phyloP scores from a whole-genome alignment of 2,888 invertebrate species.

The Cancer borealis region DNA sequence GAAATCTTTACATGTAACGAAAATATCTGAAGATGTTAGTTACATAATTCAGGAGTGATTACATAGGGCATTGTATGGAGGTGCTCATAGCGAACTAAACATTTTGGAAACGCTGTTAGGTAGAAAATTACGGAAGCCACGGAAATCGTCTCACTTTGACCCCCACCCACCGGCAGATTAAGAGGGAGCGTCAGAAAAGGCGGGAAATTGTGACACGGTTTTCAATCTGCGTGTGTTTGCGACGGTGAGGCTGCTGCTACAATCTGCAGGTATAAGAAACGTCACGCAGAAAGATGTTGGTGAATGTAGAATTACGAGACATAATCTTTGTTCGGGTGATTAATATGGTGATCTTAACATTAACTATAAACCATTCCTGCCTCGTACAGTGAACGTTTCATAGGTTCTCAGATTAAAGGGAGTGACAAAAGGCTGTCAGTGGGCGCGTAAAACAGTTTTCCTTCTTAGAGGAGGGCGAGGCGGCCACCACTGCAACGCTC shows the following conservation, averaged over 20 bases:
- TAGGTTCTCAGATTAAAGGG: conserved; percentile 63
- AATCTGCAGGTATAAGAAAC: background rate
- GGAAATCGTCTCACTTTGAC: conserved; percentile 59
- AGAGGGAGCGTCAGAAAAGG: conserved; percentile 58
- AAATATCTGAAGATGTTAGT: background rate
- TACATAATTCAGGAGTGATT: background rate
- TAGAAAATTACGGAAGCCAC: conserved; percentile 57
- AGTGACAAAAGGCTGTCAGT: conserved; percentile 62
- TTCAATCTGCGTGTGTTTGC: conserved; percentile 60
- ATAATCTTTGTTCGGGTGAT: background rate
- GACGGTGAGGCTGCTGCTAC: conserved; percentile 15
- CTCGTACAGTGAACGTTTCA: background rate
- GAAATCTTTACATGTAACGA: background rate
- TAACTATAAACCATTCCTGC: background rate
- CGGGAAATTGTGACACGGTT: conserved; percentile 55
- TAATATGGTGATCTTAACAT: background rate
- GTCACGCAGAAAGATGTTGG: background rate
- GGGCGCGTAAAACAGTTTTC: conserved; percentile 63
- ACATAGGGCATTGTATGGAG: background rate
- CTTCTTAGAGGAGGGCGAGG: conserved; percentile 20
- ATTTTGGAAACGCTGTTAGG: conserved; percentile 50
- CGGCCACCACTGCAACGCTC: conserved; percentile 57
- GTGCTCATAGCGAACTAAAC: conserved; percentile 28
- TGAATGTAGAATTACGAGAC: background rate
- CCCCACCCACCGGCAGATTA: conserved; percentile 59